These are phyloP conservation scores for Melinaea marsaeus DNA, from an alignment of 2,888 invertebrate genomes.

Conservation along the genomic window DNA sequence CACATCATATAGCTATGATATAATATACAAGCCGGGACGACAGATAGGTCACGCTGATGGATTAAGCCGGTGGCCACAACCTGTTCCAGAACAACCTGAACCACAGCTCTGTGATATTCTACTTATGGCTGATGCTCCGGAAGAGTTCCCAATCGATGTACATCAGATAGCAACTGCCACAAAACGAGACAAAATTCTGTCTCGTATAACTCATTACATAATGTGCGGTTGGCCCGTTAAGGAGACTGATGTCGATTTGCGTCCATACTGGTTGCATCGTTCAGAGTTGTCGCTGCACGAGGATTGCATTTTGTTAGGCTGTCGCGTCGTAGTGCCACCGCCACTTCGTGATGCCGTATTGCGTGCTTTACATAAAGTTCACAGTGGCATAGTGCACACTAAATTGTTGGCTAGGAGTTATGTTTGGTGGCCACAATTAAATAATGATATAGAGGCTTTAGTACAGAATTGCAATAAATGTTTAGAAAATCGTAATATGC, in stretches of 20 bases:
- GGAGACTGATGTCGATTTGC: conserved; percentile 2
- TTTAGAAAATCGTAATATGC: conserved; percentile 22
- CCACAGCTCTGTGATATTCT: conserved; percentile 22
- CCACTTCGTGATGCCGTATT: conserved; percentile 13
- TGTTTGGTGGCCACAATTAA: conserved; percentile 33
- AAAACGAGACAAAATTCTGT: conserved; percentile 16
- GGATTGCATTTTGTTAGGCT: conserved; percentile 19
- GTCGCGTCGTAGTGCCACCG: conserved; percentile 17
- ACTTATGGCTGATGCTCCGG: not conserved
- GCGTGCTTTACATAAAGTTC: conserved; percentile 23
- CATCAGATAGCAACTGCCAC: conserved; percentile 17
- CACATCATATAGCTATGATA: conserved; percentile 28
- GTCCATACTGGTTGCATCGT: conserved; percentile 18
- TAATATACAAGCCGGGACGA: conserved; percentile 31
- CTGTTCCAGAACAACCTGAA: conserved; percentile 19
- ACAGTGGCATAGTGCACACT: conserved; percentile 31
- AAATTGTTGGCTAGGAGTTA: conserved; percentile 33
- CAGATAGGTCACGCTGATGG: conserved; percentile 34
- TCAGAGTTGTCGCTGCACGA: conserved; percentile 18
- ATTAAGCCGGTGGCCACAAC: conserved; percentile 16
- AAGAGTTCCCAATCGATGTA: not conserved
- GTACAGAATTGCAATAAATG: conserved; percentile 6
- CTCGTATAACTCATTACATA: conserved; percentile 12
- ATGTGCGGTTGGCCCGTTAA: not conserved
- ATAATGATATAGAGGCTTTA: conserved; percentile 21